Conservation (phyloP, 2,113 vertebrate genomes). For the Engystomops pustulosus region DNA sequence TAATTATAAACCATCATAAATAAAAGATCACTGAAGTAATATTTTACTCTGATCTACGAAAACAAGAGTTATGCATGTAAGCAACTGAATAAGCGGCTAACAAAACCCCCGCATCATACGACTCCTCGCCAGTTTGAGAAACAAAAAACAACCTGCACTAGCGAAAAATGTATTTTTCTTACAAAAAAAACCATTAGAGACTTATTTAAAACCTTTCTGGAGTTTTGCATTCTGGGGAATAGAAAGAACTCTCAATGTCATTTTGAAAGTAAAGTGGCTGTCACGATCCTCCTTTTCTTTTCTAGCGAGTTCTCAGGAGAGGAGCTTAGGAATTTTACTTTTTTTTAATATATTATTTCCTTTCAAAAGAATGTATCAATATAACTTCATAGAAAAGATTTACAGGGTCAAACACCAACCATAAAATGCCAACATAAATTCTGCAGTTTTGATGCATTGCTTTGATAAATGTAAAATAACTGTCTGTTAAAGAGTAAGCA, state of each 20-base stretch:
- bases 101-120: not conserved
- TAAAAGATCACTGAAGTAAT: too few relatives aligned
- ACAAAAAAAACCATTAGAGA: not conserved
- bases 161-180: conserved; percentile 7
- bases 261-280: conserved; percentile 33
- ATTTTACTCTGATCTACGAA: not conserved
- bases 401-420: conserved; percentile 12
- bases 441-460: not conserved
- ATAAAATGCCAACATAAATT: not conserved
- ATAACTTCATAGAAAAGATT: conserved; percentile 35
- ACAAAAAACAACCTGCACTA: not conserved
- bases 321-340: conserved; percentile 10
- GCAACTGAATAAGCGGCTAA: not conserved
- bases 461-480: conserved; percentile 37
- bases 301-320: conserved; percentile 27
- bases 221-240: conserved; percentile 42
- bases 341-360: conserved; percentile 7
- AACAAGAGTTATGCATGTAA: not conserved
- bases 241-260: conserved; percentile 46
- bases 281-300: conserved; percentile 15
- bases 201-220: conserved; percentile 15
- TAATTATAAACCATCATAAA: too few relatives aligned
- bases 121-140: not conserved
- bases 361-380: conserved; percentile 12
- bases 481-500: not conserved